A percentile compares a stretch with the other conserved stretches of the same genome.
Evolutionary conservation across 2,797 vertebrate species (phyloP).

Genomic region (Spondyliosoma cantharus): DNA sequence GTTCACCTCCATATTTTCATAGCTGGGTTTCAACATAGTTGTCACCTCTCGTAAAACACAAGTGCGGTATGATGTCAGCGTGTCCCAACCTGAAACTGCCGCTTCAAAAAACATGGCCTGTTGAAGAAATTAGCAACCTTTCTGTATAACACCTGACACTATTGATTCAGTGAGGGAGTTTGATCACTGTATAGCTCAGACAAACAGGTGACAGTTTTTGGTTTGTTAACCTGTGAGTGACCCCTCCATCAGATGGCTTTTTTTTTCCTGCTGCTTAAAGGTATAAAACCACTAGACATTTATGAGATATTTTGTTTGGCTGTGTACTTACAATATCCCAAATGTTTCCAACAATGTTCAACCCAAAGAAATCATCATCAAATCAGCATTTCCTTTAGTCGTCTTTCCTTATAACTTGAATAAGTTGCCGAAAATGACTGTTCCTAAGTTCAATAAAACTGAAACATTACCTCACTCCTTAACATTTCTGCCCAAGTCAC

Average conservation of each 20-base stretch:
- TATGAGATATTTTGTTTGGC: no score
- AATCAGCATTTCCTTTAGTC: no score
- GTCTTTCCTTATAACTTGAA: no score
- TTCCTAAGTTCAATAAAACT: no score
- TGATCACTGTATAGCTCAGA: slow-evolving; percentile 25
- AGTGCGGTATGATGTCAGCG: slow-evolving; percentile 50
- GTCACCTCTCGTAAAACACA: slow-evolving; percentile 51
- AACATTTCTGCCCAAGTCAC: no score
- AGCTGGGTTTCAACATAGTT: slow-evolving; percentile 55
- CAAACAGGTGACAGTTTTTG: slow-evolving; percentile 18
- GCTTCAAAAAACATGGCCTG: slow-evolving; percentile 32
- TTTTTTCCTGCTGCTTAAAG: slow-evolving; percentile 18
- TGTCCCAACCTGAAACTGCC: slow-evolving; percentile 9
- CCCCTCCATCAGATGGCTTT: slow-evolving; percentile 15
- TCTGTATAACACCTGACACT: slow-evolving; percentile 27
- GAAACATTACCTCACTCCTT: no score
- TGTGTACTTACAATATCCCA: no score
- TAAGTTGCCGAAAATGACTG: no score
- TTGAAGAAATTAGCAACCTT: slow-evolving; percentile 29
- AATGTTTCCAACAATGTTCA: no score
- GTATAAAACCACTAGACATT: not conserved
- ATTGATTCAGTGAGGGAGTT: slow-evolving; percentile 20
- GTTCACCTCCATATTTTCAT: slow-evolving; percentile 61
- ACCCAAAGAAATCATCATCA: no score
- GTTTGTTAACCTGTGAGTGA: slow-evolving; percentile 19